Percentiles rank a stretch among this genome's conserved stretches.
Conservation (phyloP, 35 echinoderm and acorn worm genomes). For the Diadema setosum region DNA sequence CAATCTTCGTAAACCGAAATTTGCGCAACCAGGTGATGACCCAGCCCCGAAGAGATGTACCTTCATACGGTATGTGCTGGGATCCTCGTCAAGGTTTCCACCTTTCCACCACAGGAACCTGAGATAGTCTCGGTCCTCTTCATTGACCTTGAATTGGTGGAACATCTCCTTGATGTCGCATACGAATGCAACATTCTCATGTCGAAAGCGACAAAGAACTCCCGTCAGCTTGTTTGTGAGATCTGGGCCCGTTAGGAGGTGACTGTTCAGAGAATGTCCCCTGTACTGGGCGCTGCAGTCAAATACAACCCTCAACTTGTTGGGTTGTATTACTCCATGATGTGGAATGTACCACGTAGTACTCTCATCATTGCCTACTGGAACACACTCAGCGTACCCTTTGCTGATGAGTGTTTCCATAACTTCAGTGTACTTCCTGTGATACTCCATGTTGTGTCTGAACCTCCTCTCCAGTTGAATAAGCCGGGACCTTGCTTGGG, state of each 20-base stretch:
- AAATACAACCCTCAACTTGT: slow-evolving; percentile 43
- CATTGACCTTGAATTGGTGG: slow-evolving; percentile 13
- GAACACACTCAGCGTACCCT: slow-evolving; percentile 3
- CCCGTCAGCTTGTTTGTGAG: slow-evolving; percentile 4
- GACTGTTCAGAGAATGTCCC: slow-evolving; percentile 8
- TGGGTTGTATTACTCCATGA: slow-evolving; percentile 35
- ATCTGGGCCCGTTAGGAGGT: slow-evolving; percentile 38
- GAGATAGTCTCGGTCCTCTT: background rate
- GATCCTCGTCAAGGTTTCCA: background rate
- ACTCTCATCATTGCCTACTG: background rate
- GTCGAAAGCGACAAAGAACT: slow-evolving; percentile 7
- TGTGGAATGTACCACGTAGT: slow-evolving; percentile 53
- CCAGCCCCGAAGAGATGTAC: slow-evolving; percentile 48
- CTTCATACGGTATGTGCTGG: slow-evolving; percentile 7
- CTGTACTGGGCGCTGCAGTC: background rate
- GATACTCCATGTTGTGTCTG: background rate
- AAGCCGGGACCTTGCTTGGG: background rate
- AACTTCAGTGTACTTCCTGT: background rate
- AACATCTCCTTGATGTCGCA: slow-evolving; percentile 37
- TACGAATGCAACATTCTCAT: background rate
- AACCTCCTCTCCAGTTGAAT: background rate
- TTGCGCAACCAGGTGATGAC: slow-evolving; percentile 34
- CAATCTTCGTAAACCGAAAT: slow-evolving; percentile 8
- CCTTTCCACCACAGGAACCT: slow-evolving; percentile 22
- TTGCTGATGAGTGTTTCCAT: slow-evolving; percentile 23